Evolutionary conservation across 2,113 vertebrate species (phyloP), one percentile per base, ranked within the genome.

Genomic region (Mastomys natalensis): DNA sequence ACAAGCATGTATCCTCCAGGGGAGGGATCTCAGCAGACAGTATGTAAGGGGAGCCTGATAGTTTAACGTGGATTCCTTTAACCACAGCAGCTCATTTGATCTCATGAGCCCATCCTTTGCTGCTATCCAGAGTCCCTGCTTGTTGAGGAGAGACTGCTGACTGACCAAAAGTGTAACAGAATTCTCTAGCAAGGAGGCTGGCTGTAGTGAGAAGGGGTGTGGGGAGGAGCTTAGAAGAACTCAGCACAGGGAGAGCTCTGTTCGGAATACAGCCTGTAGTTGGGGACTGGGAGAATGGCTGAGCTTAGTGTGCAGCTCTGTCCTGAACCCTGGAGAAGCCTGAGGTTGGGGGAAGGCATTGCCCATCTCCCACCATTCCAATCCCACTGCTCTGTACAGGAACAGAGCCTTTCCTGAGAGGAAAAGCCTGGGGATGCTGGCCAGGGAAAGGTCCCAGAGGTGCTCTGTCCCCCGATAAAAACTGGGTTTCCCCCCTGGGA

Each of bases 161-260:
- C 24, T 62, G 55, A 60, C 62, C 91, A 21, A 70, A 94, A 78
- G 94, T 70, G 73, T 70, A 37, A 4, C 6, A 37, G 84, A 60
- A 80, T 64, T 87, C 64, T 91, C 93, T 12, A 37, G 76, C 5
- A 10, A 51, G 89, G 43, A 95, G 80, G 45, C 43, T 37, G 51
- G 84, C 31, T 34, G 45, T 29, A 10, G n/a, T 13, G 76, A 48
- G 80, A 70, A 72, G 7, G 37, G n/a, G 51, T 11, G 4, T 15
- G 72, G 40, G 45, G 40, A 58, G 74, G 55, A n/a, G 53, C 29
- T 78, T 13, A 19, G 13, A 45, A 55, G 89, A 91, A 66, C 51
- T 95, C 82, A 91, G 88, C 70, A 64, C n/a, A 76, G n/a, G n/a
- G n/a, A n/a, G n/a, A n/a, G n/a, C 87, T 94, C 93, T 93, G 92